Evolutionary conservation across 2,888 invertebrate species (phyloP).

Genomic region (Drosophila greeni): DNA sequence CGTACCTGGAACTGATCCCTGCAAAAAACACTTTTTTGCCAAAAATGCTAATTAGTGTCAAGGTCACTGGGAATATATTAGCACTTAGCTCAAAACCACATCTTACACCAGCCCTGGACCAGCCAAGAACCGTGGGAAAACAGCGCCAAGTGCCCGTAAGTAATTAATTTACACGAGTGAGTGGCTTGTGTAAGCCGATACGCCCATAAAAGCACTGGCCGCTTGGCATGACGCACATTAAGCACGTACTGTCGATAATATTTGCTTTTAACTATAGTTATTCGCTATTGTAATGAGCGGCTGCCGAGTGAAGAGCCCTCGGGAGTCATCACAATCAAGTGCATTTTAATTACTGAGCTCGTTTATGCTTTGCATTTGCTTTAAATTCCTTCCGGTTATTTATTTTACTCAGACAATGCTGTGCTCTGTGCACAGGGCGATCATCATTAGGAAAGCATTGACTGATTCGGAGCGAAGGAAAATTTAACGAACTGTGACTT

Average conservation of each 20-base stretch:
- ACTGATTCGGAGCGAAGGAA: conserved; percentile 7
- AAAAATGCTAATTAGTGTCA: conserved; percentile 44
- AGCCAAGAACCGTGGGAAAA: conserved; percentile 57
- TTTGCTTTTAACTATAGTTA: conserved; percentile 28
- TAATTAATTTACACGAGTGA: conserved; percentile 58
- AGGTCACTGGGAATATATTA: conserved; percentile 42
- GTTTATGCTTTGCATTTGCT: conserved; percentile 30
- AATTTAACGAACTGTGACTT: conserved; percentile 19
- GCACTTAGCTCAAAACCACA: conserved; percentile 2
- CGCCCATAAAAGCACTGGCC: conserved; percentile 29
- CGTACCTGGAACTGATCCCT: conserved; percentile 39
- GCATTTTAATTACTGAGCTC: conserved; percentile 54
- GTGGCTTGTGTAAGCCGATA: conserved; percentile 43
- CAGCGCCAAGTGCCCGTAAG: conserved; percentile 37
- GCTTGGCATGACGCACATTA: conserved; percentile 38
- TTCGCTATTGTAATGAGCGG: conserved; percentile 32
- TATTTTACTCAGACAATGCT: conserved; percentile 14
- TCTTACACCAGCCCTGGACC: conserved; percentile 9
- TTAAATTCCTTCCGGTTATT: conserved; percentile 47
- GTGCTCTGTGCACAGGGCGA: conserved; percentile 34
- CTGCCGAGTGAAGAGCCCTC: conserved; percentile 27
- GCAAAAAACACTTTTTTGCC: conserved; percentile 15
- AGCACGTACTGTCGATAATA: conserved; percentile 37
- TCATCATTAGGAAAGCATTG: conserved; percentile 23
- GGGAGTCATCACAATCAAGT: conserved; percentile 46